Conservation (phyloP, 2,888 invertebrate species). For the Agrotis ipsilon region DNA sequence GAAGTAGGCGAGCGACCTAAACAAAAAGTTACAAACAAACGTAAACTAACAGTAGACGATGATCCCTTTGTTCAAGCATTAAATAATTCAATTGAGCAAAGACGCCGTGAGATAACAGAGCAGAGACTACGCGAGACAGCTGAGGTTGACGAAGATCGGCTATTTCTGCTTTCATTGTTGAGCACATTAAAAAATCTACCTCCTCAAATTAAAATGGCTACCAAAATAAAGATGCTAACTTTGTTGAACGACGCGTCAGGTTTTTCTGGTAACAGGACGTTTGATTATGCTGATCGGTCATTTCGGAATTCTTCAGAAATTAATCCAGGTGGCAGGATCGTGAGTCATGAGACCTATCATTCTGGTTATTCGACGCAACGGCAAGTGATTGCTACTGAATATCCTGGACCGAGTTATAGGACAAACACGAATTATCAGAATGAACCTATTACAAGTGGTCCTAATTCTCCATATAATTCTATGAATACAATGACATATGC, state of each 20-base stretch:
- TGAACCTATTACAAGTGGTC: too few relatives aligned
- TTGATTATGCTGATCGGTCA: slow-evolving; percentile 46
- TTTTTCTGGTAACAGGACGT: slow-evolving; percentile 50
- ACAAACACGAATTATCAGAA: too few relatives aligned
- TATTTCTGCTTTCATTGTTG: slow-evolving; percentile 56
- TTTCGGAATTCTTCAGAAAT: slow-evolving; percentile 39
- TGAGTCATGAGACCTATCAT: slow-evolving; percentile 48
- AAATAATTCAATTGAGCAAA: slow-evolving; percentile 55
- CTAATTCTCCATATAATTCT: too few relatives aligned
- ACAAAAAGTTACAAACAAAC: slow-evolving; percentile 47
- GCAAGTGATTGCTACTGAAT: too few relatives aligned
- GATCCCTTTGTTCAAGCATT: slow-evolving; percentile 48
- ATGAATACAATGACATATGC: too few relatives aligned
- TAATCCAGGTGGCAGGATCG: slow-evolving; percentile 51
- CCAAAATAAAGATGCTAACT: slow-evolving; percentile 53
- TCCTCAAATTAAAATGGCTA: slow-evolving; percentile 50
- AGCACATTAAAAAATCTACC: slow-evolving; percentile 36
- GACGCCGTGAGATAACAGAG: slow-evolving; percentile 51
- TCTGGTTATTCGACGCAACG: slow-evolving; percentile 32
- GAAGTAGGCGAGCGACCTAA: slow-evolving; percentile 33
- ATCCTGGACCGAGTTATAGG: too few relatives aligned
- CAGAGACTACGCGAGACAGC: slow-evolving; percentile 44
- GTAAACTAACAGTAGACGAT: slow-evolving; percentile 32
- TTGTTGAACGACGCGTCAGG: slow-evolving; percentile 55
- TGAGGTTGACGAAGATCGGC: slow-evolving; percentile 51